Percentiles rank a stretch among this genome's conserved stretches.
Conservation (phyloP, 64 coral and sea anemone genomes). For the Dendronephthya gigantea region DNA sequence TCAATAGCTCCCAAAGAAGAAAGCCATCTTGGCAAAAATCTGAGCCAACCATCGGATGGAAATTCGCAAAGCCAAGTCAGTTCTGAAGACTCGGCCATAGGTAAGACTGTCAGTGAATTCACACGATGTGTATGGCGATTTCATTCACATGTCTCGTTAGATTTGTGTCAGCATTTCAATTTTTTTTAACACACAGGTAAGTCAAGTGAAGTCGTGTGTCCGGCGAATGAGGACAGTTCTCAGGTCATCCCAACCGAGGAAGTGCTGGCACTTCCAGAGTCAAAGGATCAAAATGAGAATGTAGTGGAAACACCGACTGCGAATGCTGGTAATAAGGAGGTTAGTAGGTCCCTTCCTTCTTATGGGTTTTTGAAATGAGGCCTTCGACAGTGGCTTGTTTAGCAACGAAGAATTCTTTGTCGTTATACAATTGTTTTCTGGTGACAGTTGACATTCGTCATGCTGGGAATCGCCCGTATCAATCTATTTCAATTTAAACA, state of each 20-base stretch:
- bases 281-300: not conserved
- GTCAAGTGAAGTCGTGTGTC: not conserved
- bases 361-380: too few relatives aligned
- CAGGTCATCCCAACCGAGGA: not conserved
- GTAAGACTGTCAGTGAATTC: too few relatives aligned
- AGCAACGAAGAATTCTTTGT: too few relatives aligned
- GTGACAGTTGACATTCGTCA: too few relatives aligned
- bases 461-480: too few relatives aligned
- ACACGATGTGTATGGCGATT: too few relatives aligned
- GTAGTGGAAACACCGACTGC: not conserved
- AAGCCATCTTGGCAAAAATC: not conserved
- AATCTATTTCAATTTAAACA: too few relatives aligned
- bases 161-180: too few relatives aligned
- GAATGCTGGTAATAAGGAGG: not conserved
- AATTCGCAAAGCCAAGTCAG: not conserved
- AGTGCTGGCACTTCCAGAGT: not conserved
- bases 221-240: not conserved
- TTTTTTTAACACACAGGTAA: not conserved
- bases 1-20: not conserved
- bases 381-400: too few relatives aligned
- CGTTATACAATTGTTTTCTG: too few relatives aligned
- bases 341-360: not conserved
- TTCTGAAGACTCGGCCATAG: not conserved
- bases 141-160: too few relatives aligned
- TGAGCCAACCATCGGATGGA: not conserved